A percentile compares a stretch with the other conserved stretches of the same genome.
Evolutionary conservation across 2,888 invertebrate genomes (phyloP).

Genomic region (Drosophila kokeensis): DNA sequence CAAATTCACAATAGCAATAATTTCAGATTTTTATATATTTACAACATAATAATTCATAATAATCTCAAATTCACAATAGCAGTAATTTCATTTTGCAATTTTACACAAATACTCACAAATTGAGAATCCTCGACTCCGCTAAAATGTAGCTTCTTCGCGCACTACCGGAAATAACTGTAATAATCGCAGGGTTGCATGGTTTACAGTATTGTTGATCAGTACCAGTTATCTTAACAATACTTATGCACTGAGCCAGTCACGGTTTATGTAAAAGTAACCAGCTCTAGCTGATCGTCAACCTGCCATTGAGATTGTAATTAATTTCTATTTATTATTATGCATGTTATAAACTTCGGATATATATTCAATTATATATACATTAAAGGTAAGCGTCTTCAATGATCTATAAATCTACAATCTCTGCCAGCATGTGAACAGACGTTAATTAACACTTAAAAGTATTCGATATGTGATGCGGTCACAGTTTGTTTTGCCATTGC

Average conservation of each 20-base stretch:
- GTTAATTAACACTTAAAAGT: neutral
- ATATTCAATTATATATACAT: neutral
- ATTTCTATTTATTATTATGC: neutral
- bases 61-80: neutral
- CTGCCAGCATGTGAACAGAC: neutral
- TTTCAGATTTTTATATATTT: no score
- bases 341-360: neutral
- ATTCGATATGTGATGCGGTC: neutral
- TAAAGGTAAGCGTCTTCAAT: neutral
- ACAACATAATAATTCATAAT: neutral
- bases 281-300: neutral
- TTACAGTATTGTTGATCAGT: neutral
- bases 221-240: neutral
- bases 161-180: neutral
- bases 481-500: neutral
- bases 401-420: neutral
- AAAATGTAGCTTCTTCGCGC: neutral
- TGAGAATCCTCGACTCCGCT: no score
- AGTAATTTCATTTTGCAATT: neutral
- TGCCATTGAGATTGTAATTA: neutral
- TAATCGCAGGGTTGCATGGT: neutral
- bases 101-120: neutral
- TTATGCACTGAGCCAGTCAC: neutral
- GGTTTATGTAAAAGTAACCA: neutral
- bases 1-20: neutral